Evolutionary conservation across 2,888 invertebrate genomes (phyloP).

Genomic region (Villa cingulata): DNA sequence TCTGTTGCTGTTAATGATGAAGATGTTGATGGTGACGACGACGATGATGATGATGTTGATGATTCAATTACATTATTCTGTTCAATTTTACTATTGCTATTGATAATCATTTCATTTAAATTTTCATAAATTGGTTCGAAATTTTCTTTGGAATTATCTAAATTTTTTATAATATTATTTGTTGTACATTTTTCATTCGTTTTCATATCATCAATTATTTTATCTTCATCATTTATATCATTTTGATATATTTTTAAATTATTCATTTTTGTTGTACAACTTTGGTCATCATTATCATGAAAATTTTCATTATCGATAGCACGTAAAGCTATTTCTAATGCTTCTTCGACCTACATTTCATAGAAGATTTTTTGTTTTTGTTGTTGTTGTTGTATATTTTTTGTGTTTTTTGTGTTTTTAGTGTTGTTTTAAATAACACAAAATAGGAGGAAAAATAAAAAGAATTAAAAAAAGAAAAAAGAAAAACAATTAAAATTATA

Average conservation of each 20-base stretch:
- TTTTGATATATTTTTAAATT: too few species aligned
- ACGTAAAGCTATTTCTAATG: conserved; percentile 48
- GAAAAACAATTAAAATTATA: background rate
- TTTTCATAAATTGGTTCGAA: conserved; percentile 38
- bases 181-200: too few species aligned
- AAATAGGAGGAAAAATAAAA: background rate
- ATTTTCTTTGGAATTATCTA: background rate
- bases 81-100: too few species aligned
- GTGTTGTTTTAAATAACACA: too few species aligned
- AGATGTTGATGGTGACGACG: too few species aligned
- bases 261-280: background rate
- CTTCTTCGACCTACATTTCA: conserved; percentile 43
- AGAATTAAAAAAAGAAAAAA: conserved; percentile 6
- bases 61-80: too few species aligned
- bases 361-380: conserved; percentile 13
- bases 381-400: too few species aligned
- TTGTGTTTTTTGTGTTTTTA: too few species aligned
- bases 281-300: conserved; percentile 3
- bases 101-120: conserved; percentile 16
- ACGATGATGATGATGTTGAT: too few species aligned
- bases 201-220: background rate
- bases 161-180: too few species aligned
- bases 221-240: background rate
- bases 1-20: too few species aligned
- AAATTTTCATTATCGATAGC: conserved; percentile 43